Base-by-base conservation (phyloP, 2,888 invertebrate genomes). In the Drosophila anceps region DNA sequence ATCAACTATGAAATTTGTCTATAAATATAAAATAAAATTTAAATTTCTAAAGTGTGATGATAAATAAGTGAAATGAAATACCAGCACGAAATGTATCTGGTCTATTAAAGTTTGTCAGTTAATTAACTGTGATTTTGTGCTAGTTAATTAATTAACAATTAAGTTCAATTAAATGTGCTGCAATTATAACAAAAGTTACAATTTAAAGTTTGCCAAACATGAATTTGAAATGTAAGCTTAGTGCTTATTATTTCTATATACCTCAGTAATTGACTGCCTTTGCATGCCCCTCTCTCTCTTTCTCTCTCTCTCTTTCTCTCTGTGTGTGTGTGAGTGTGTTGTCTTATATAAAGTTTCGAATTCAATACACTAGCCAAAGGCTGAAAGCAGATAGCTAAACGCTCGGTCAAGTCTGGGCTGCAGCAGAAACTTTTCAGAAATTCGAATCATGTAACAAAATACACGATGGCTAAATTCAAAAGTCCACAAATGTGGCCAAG, bases 361-460 rank as follows among this genome's bases (percentile, higher is more conserved):
- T 77, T 77, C 46, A 66, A 71, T 75, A 59, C 55, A 51, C 46
- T 35, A 1, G 43, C 37, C 12, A 15, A 44, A 55, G 66, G 41
- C 63, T 65, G 57, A 60, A 61, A 41, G 48, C 31, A 62, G 63
- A 67, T 59, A 67, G 53, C 69, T 64, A 73, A 80, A 67, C 54
- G 51, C 46, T 48, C 59, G 80, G 80, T 72, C 53, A 68, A 73
- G 75, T 66, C 61, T 66, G 65, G 64, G 55, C 44, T 35, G 62
- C 29, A 37, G 62, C 63, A 44, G 73, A 76, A 81, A 78, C 71
- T 79, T 91, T 90, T 84, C 69, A 81, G 85, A 81, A 89, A 90
- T 90, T 89, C 91, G 81, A 91, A 88, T 84, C 91, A 91, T 89
- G 90, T 89, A 89, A 89, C 86, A 76, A 83, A 91, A 90, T 89